These are phyloP conservation scores for Sycobia sp. DNA, from an alignment of 1,140 invertebrate genomes.

Conservation along the genomic window DNA sequence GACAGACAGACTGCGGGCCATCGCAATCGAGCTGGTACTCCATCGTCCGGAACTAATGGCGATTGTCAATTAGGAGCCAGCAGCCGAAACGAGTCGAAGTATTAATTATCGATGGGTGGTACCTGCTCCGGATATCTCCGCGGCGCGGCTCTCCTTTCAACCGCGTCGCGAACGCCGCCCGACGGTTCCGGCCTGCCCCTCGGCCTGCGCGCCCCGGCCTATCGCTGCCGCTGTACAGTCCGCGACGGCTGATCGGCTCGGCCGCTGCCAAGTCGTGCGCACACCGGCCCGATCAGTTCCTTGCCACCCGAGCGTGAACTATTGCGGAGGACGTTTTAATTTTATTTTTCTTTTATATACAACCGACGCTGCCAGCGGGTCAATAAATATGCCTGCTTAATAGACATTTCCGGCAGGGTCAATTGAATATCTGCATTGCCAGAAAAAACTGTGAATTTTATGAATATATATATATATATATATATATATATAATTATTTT, in stretches of 20 bases:
- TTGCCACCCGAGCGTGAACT: constrained; percentile 16
- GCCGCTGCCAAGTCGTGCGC: too few relatives aligned
- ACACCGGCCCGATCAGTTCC: too few relatives aligned
- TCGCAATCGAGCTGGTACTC: constrained; percentile 34
- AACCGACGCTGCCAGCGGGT: constrained; percentile 23
- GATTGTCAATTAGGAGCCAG: constrained; percentile 53
- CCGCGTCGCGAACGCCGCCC: constrained; percentile 14
- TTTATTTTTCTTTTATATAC: constrained; percentile 22
- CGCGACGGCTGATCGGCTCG: too few relatives aligned
- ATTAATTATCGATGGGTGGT: constrained; percentile 56
- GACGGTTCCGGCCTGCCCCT: too few relatives aligned
- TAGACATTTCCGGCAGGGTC: constrained; percentile 2
- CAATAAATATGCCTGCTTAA: neutral
- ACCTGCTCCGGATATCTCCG: constrained; percentile 30
- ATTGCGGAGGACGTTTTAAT: constrained; percentile 21
- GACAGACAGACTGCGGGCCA: too few relatives aligned
- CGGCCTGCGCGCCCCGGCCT: neutral
- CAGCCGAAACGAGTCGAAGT: constrained; percentile 47
- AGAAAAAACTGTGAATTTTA: too few relatives aligned
- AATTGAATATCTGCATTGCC: constrained; percentile 11
- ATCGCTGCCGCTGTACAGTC: neutral
- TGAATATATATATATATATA: too few relatives aligned
- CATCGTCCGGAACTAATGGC: constrained; percentile 57
- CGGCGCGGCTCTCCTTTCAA: constrained; percentile 22
- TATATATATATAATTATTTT: too few relatives aligned